phyloP scores from a whole-genome alignment of 2,888 invertebrate genomes.

The Mesochorus sp. region DNA sequence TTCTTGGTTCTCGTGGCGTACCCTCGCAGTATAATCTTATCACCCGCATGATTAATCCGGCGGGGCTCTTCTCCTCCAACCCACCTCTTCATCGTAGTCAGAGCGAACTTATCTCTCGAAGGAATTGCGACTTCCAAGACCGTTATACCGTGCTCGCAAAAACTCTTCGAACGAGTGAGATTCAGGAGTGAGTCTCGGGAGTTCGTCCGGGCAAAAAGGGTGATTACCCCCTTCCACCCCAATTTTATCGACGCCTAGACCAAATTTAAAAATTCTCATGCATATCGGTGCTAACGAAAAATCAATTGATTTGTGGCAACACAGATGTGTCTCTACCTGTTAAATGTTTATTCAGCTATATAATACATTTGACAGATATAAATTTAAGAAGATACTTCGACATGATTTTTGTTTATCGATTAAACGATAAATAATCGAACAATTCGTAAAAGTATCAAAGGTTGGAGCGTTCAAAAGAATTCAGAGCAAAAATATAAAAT shows the following conservation, averaged over 20 bases:
- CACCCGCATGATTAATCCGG: conserved; percentile 59
- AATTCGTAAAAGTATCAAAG: too few species aligned
- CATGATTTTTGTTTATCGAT: too few species aligned
- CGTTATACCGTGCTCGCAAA: conserved; percentile 21
- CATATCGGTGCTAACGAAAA: too few species aligned
- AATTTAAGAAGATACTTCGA: too few species aligned
- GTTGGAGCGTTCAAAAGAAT: too few species aligned
- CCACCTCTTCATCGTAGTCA: conserved; percentile 29
- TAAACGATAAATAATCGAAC: too few species aligned
- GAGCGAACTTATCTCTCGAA: conserved; percentile 54
- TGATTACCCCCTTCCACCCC: conserved; percentile 19
- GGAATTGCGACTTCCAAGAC: conserved; percentile 25
- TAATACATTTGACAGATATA: too few species aligned
- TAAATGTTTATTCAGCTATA: too few species aligned
- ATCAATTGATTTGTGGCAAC: too few species aligned
- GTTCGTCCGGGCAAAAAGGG: conserved; percentile 40
- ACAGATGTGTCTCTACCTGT: too few species aligned
- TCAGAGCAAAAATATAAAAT: too few species aligned
- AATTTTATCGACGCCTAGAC: conserved; percentile 50
- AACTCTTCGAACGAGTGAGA: conserved; percentile 49
- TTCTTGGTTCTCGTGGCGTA: background rate
- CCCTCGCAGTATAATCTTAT: conserved; percentile 57
- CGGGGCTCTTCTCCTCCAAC: conserved; percentile 1
- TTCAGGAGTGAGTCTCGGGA: conserved; percentile 47
- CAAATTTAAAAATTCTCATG: conserved; percentile 37